Evolutionary conservation across 2,888 invertebrate genomes (phyloP), one percentile per base, ranked within the genome.

Genomic region (Cylloceria caligata): DNA sequence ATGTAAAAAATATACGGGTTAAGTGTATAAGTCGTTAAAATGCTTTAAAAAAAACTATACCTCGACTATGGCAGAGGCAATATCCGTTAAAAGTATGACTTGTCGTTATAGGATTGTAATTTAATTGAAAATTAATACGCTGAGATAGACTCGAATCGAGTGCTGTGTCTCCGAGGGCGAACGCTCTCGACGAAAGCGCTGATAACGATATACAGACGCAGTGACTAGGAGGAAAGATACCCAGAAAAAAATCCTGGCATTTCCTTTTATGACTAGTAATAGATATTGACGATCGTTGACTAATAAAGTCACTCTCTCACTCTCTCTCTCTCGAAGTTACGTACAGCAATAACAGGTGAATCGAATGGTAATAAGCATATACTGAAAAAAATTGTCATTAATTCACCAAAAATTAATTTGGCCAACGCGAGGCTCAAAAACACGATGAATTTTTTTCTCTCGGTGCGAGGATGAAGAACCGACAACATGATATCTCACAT

Each of bases 1-100:
- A 88, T 91, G 91, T 90, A 90, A 91, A 76, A 91, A 91, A 91
- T 91, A 91, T 91, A 91, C 91, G 90, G 89, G 87, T 90, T 89
- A 88, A 87, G 86, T 90, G 55, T 90, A 90, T 90, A 90, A 57
- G 87, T 90, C 89, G 88, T 90, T 88, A 89, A 89, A 88, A 90
- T 89, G 89, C 88, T 89, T n/a, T 85, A 84, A 88, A 89, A 89
- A 88, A 88, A 85, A 87, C 85, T 88, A 88, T 81, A n/a, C 72
- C 45, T 21, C 57, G 67, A 60, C 21, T 24, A 60, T 45, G 11
- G 30, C 65, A 16, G 42, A 42, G 24, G 36, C 52, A 16, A 64
- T 74, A 34, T 27, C 3, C 49, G 30, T 55, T 36, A 36, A 34
- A 69, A 69, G 13, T 69, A 49, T 36, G 55, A 57, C 55, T 71